A percentile compares a stretch with the other conserved stretches of the same genome.
These are phyloP conservation scores for Agapostemon virescens DNA, from an alignment of 2,888 invertebrate species.

Conservation along the genomic window DNA sequence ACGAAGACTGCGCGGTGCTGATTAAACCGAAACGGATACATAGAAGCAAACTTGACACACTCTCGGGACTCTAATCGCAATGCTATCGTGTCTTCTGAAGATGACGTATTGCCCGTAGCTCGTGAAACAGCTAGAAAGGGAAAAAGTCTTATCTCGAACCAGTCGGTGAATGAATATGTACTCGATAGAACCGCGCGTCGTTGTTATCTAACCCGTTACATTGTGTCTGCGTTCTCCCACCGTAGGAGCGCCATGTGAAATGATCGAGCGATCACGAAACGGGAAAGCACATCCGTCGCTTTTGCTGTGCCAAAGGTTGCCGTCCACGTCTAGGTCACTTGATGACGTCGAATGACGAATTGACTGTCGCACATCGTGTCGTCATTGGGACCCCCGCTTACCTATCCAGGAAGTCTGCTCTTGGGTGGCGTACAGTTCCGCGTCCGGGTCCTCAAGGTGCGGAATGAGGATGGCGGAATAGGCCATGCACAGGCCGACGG, in stretches of 20 bases:
- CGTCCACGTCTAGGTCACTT: not conserved
- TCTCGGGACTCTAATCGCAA: not conserved
- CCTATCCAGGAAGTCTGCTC: conserved; percentile 82
- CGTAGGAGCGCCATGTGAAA: not conserved
- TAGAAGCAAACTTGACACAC: not conserved
- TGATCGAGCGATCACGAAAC: not conserved
- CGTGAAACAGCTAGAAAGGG: not conserved
- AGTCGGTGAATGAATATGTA: not conserved
- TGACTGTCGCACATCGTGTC: no score
- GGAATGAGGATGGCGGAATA: conserved; percentile 83
- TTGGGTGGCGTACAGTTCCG: conserved; percentile 74
- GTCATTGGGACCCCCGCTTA: conserved; percentile 65
- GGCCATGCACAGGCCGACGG: conserved; percentile 83
- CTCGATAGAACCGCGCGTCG: no score
- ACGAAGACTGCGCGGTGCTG: not conserved
- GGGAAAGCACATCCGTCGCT: no score
- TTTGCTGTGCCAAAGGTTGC: not conserved
- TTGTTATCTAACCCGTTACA: conserved; percentile 8
- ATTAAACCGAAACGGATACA: not conserved
- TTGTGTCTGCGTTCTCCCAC: not conserved
- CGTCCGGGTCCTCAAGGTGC: conserved; percentile 79
- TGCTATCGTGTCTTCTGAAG: not conserved
- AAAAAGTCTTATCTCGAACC: not conserved
- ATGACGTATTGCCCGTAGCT: not conserved
- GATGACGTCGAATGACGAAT: no score